phyloP scores from a whole-genome alignment of 1,140 invertebrate genomes.

The Ruditapes philippinarum region DNA sequence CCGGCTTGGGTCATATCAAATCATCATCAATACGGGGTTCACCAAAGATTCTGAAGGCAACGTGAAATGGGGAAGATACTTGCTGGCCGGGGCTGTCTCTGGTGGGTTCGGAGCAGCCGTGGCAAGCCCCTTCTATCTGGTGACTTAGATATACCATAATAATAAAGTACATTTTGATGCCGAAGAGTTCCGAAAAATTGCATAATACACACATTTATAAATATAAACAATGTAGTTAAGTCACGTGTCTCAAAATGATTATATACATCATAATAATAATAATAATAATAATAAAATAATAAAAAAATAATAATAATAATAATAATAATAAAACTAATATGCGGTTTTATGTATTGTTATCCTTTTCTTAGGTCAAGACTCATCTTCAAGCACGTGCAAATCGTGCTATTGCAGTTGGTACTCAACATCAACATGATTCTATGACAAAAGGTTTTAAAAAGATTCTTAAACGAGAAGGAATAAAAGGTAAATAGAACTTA shows the following conservation, averaged over 20 bases:
- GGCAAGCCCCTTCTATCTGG: constrained; percentile 94
- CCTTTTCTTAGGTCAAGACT: constrained; percentile 93
- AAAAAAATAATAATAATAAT: too few species aligned
- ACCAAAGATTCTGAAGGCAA: constrained; percentile 89
- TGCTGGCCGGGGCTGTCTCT: constrained; percentile 91
- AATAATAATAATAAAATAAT: too few species aligned
- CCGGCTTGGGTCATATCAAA: not conserved
- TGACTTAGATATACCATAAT: too few species aligned
- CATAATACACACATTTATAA: too few species aligned
- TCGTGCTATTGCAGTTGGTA: constrained; percentile 93
- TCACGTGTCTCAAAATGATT: too few species aligned
- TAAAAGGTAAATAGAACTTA: not conserved
- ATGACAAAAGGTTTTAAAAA: constrained; percentile 90
- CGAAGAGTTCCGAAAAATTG: too few species aligned
- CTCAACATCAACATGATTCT: constrained; percentile 93
- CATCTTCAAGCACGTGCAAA: constrained; percentile 93
- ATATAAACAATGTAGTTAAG: too few species aligned
- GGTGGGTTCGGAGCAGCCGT: constrained; percentile 92
- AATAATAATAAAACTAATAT: too few species aligned
- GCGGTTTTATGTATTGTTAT: too few species aligned
- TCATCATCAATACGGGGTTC: not conserved
- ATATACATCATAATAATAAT: too few species aligned
- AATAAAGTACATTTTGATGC: too few species aligned
- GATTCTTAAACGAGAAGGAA: not conserved
- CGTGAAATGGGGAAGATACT: constrained; percentile 90